Conservation (phyloP, 2,113 vertebrate species). For the Numenius arquata region DNA sequence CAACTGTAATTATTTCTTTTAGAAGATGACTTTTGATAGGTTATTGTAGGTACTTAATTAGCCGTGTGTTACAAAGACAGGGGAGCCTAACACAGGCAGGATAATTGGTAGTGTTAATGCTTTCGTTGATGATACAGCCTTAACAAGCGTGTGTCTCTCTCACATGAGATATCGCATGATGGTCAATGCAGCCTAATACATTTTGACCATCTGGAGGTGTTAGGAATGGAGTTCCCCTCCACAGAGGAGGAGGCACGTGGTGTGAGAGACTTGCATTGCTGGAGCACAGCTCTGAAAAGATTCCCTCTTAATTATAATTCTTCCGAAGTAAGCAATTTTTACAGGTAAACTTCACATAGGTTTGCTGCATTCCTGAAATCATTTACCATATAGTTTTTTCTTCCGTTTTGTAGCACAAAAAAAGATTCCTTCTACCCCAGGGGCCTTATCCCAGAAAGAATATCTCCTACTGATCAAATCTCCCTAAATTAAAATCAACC, state of each 20-base stretch:
- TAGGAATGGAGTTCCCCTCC: neutral
- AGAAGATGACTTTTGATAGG: neutral
- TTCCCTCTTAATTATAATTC: neutral
- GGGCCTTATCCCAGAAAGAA: neutral
- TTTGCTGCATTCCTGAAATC: neutral
- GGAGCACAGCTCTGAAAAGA: neutral
- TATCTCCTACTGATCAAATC: neutral
- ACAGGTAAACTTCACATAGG: neutral
- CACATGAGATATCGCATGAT: neutral
- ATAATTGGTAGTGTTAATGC: too few relatives aligned
- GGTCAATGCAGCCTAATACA: neutral
- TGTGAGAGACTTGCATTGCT: neutral
- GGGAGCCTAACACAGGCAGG: neutral
- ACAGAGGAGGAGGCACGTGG: neutral
- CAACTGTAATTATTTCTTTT: neutral
- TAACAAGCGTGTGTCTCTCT: accelerated
- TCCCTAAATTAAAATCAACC: neutral
- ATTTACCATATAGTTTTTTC: neutral
- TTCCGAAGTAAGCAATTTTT: neutral
- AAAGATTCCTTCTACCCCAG: neutral
- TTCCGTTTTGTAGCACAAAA: neutral
- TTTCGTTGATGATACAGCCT: neutral
- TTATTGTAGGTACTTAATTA: neutral
- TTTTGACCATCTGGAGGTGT: neutral
- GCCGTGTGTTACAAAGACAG: neutral